phyloP scores from a whole-genome alignment of 2,888 invertebrate species.

The Dioctria linearis region DNA sequence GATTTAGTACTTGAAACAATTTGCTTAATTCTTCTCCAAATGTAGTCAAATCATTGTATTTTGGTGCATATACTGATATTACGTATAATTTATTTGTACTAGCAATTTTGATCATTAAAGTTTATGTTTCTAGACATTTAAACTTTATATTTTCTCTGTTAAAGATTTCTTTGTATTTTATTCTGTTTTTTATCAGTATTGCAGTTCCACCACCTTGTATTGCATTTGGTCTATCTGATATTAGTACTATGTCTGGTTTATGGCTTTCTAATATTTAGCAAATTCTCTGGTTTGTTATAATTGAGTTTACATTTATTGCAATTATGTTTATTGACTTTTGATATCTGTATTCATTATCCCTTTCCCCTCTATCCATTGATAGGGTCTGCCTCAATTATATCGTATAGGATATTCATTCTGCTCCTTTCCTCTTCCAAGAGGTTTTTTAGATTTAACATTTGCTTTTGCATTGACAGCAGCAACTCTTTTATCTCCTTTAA shows the following conservation, averaged over 20 bases:
- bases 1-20: no score
- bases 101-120: background rate
- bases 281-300: conserved; percentile 4
- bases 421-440: conserved; percentile 6
- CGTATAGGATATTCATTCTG: no score
- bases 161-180: background rate
- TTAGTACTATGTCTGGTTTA: background rate
- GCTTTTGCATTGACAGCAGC: background rate
- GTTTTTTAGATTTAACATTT: background rate
- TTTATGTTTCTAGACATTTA: background rate
- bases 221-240: conserved; percentile 4
- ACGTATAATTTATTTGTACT: conserved; percentile 1
- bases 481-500: background rate
- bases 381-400: background rate
- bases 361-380: conserved; percentile 1
- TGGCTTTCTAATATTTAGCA: background rate
- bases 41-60: no score
- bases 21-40: no score
- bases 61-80: background rate
- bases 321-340: background rate
- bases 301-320: background rate
- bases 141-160: background rate
- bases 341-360: no score
- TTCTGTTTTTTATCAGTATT: background rate
- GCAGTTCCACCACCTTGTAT: background rate